Conservation (phyloP, 2,113 vertebrate species). For the Motacilla tschutschensis region DNA sequence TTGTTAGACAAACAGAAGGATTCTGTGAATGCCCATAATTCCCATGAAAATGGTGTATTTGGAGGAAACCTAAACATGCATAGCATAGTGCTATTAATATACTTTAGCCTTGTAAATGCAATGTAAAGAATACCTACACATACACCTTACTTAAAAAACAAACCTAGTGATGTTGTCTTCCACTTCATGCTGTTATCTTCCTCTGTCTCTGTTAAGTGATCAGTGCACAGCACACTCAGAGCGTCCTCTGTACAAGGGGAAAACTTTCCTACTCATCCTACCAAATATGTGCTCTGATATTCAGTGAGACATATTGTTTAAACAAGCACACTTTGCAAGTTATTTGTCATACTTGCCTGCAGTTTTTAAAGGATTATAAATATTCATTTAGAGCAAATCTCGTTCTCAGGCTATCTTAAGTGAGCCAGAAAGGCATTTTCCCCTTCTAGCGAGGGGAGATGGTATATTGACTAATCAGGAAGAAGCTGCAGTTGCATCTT, state of each 20-base stretch:
- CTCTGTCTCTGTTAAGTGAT: not conserved
- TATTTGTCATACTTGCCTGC: conserved; percentile 29
- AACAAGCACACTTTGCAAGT: conserved; percentile 20
- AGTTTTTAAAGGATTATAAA: not conserved
- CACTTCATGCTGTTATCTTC: not conserved
- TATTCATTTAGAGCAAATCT: conserved; percentile 18
- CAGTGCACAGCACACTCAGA: not conserved
- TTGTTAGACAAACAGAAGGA: not conserved
- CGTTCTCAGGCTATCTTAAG: not conserved
- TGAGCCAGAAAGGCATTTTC: conserved; percentile 6
- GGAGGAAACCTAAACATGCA: not conserved
- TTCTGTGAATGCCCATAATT: not conserved
- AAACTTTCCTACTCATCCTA: not conserved
- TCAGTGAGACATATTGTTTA: conserved; percentile 15
- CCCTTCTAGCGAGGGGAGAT: not conserved
- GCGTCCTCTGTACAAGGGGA: not conserved
- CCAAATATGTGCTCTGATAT: not conserved
- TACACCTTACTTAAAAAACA: not conserved
- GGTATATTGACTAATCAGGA: not conserved
- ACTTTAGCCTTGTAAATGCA: not conserved
- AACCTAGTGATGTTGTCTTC: not conserved
- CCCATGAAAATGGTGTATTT: not conserved
- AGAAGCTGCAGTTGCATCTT: not conserved
- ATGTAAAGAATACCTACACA: not conserved
- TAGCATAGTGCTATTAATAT: not conserved